phyloP scores from a whole-genome alignment of 2,113 vertebrate genomes.

The Boleophthalmus pectinirostris region DNA sequence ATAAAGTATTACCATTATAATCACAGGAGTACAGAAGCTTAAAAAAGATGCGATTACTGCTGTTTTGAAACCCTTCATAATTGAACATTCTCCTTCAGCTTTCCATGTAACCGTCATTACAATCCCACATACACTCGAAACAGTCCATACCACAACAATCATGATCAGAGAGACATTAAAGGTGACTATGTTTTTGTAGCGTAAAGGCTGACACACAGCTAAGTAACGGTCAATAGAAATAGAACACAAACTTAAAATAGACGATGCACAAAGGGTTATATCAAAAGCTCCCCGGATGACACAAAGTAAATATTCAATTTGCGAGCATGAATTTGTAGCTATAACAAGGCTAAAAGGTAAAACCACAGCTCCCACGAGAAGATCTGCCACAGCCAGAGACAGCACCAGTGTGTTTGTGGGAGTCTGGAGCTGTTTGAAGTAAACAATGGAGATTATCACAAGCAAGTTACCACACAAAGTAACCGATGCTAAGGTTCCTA shows the following conservation, averaged over 20 bases:
- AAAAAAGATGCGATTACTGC: not conserved
- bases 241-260: conserved; percentile 26
- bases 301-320: conserved; percentile 14
- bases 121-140: conserved; percentile 65
- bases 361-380: not conserved
- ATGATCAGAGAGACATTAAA: conserved; percentile 60
- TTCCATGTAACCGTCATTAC: not conserved
- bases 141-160: conserved; percentile 76
- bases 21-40: conserved; percentile 13
- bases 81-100: not conserved
- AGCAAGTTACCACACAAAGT: conserved; percentile 30
- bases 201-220: conserved; percentile 55
- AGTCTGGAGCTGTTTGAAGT: conserved; percentile 41
- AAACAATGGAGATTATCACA: conserved; percentile 19
- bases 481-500: too few species aligned
- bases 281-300: conserved; percentile 18
- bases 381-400: not conserved
- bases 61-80: too few species aligned
- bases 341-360: not conserved
- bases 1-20: conserved; percentile 28
- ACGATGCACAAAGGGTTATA: conserved; percentile 11
- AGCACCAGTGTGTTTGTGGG: conserved; percentile 34
- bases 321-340: conserved; percentile 21
- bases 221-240: conserved; percentile 41
- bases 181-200: conserved; percentile 78